phyloP scores from a whole-genome alignment of 2,888 invertebrate species.

The Heteromyza rotundicornis region DNA sequence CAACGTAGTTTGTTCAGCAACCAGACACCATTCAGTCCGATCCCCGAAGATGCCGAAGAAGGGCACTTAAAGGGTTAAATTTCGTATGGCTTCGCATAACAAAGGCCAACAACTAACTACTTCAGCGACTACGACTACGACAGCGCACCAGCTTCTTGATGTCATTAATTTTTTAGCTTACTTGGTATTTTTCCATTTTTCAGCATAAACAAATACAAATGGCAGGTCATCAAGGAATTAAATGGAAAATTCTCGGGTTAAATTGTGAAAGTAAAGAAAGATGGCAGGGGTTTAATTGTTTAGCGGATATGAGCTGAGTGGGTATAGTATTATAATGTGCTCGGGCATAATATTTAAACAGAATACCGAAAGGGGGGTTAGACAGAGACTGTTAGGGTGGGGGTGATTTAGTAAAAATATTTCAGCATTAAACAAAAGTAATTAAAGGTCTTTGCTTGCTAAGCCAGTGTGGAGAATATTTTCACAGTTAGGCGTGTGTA shows the following conservation, averaged over 20 bases:
- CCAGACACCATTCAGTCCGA: constrained; percentile 2
- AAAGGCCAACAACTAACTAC: too few relatives aligned
- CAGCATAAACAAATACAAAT: constrained; percentile 41
- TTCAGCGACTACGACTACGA: too few relatives aligned
- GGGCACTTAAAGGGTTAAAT: constrained; percentile 27
- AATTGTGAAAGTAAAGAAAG: constrained; percentile 17
- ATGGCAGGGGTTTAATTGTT: constrained; percentile 50
- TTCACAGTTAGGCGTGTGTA: background rate
- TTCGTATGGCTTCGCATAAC: constrained; percentile 19
- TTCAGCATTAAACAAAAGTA: constrained; percentile 26
- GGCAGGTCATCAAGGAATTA: constrained; percentile 52
- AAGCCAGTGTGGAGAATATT: background rate
- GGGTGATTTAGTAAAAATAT: background rate
- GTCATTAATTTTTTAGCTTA: constrained; percentile 54
- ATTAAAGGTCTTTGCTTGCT: constrained; percentile 42
- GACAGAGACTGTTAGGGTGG: background rate
- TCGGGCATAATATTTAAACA: constrained; percentile 8
- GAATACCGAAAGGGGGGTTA: background rate
- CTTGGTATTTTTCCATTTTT: constrained; percentile 42
- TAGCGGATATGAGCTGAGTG: too few relatives aligned
- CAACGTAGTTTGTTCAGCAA: constrained; percentile 46
- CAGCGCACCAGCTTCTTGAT: constrained; percentile 43
- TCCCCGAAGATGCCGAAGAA: constrained; percentile 6
- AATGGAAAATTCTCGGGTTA: constrained; percentile 31
- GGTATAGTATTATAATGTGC: constrained; percentile 20